These are phyloP conservation scores for Dascyllus trimaculatus DNA, from an alignment of 2,113 vertebrate species.

Conservation along the genomic window DNA sequence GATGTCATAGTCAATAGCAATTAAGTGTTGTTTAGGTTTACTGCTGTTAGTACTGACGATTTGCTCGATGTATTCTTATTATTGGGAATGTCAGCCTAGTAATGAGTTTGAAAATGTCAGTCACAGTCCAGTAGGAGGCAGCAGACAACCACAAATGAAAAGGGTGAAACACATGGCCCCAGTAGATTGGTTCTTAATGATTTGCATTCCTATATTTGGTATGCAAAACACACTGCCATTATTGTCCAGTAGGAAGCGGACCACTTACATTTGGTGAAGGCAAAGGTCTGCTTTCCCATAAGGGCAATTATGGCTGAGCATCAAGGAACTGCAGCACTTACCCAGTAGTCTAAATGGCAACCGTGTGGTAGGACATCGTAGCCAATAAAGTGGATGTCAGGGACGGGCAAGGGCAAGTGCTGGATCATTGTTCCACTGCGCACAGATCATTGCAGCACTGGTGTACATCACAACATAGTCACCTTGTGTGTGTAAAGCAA, in stretches of 20 bases:
- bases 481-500: slow-evolving; percentile 35
- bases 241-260: slow-evolving; percentile 11
- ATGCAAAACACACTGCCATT: slow-evolving; percentile 1
- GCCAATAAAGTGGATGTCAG: slow-evolving; percentile 63
- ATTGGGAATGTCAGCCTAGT: neutral
- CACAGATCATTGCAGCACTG: slow-evolving; percentile 40
- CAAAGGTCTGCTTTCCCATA: slow-evolving; percentile 41
- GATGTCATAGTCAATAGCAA: neutral
- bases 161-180: neutral
- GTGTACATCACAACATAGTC: slow-evolving; percentile 32
- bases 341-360: slow-evolving; percentile 58
- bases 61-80: neutral
- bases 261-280: slow-evolving; percentile 43
- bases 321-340: slow-evolving; percentile 52
- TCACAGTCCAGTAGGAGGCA: slow-evolving; percentile 66
- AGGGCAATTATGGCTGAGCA: slow-evolving; percentile 39
- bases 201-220: slow-evolving; percentile 20
- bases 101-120: neutral
- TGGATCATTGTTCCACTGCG: slow-evolving; percentile 35
- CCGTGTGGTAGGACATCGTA: slow-evolving; percentile 32
- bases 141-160: slow-evolving; percentile 39
- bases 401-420: slow-evolving; percentile 54
- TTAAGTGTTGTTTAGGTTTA: neutral
- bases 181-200: slow-evolving; percentile 28
- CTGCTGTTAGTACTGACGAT: neutral